Conservation (phyloP, 35 echinoderm and acorn worm species). For the Acanthaster planci region DNA sequence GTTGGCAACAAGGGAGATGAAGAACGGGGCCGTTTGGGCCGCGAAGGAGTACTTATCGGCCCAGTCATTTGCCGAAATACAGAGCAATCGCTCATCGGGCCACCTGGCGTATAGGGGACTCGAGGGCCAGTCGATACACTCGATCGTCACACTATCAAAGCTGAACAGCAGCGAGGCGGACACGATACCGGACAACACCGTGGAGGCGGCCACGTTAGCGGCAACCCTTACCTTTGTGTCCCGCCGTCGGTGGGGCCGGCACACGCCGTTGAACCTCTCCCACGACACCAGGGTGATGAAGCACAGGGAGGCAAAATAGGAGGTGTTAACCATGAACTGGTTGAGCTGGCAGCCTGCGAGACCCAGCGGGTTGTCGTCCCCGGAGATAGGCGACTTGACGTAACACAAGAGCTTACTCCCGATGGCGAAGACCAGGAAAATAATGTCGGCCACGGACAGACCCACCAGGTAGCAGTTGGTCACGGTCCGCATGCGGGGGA, state of each 20-base stretch:
- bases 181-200: conserved; percentile 31
- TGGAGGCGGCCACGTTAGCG: conserved; percentile 32
- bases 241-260: conserved; percentile 36
- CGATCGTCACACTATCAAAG: not conserved
- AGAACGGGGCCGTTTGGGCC: conserved; percentile 56
- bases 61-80: not conserved
- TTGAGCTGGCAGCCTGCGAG: conserved; percentile 27
- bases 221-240: conserved; percentile 31
- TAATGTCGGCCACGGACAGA: conserved; percentile 67
- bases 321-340: conserved; percentile 46
- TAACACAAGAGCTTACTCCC: conserved; percentile 52
- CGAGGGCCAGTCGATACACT: conserved; percentile 59
- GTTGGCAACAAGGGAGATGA: conserved; percentile 39
- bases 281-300: conserved; percentile 64
- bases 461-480: conserved; percentile 88
- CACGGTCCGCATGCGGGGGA: conserved; percentile 80
- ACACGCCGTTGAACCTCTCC: conserved; percentile 48
- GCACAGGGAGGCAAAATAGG: conserved; percentile 65
- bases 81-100: conserved; percentile 6
- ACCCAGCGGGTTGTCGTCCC: conserved; percentile 39
- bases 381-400: conserved; percentile 7
- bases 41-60: conserved; percentile 36
- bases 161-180: conserved; percentile 16
- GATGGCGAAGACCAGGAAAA: conserved; percentile 56
- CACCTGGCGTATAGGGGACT: not conserved